Percentiles rank a stretch among this genome's conserved stretches.
phyloP scores from a whole-genome alignment of 2,113 vertebrate genomes.

The Prinia subflava region DNA sequence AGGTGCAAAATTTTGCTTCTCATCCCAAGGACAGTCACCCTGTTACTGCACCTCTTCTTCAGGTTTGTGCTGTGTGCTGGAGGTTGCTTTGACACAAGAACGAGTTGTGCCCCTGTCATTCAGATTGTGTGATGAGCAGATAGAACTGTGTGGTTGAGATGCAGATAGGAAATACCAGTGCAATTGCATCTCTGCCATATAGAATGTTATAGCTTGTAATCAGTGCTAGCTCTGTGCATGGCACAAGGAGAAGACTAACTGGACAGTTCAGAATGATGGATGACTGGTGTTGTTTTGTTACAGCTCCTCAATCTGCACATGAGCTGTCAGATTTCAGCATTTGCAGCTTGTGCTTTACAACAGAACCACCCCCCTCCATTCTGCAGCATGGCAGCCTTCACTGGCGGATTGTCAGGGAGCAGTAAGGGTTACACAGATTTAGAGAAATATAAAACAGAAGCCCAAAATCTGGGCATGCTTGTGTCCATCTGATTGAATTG shows the following conservation, averaged over 20 bases:
- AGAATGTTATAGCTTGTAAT: neutral
- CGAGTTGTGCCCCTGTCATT: neutral
- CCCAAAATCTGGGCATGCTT: neutral
- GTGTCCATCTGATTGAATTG: conserved; percentile 5
- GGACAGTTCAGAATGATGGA: neutral
- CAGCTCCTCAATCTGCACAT: neutral
- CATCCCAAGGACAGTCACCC: neutral
- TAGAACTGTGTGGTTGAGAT: neutral
- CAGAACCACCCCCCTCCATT: neutral
- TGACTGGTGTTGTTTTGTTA: neutral
- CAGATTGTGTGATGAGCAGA: neutral
- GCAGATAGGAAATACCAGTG: neutral
- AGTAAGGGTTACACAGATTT: conserved; percentile 7
- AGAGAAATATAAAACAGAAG: neutral
- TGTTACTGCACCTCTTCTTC: neutral
- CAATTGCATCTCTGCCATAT: neutral
- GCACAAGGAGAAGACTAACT: neutral
- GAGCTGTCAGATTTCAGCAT: neutral
- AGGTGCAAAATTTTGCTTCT: neutral
- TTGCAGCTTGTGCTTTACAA: neutral
- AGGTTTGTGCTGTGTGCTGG: neutral
- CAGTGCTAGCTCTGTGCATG: neutral
- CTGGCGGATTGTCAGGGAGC: neutral
- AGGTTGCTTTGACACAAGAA: neutral
- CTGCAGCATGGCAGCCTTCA: neutral